phyloP scores from a whole-genome alignment of 1,140 invertebrate genomes.

The Lysiphlebus fabarum region DNA sequence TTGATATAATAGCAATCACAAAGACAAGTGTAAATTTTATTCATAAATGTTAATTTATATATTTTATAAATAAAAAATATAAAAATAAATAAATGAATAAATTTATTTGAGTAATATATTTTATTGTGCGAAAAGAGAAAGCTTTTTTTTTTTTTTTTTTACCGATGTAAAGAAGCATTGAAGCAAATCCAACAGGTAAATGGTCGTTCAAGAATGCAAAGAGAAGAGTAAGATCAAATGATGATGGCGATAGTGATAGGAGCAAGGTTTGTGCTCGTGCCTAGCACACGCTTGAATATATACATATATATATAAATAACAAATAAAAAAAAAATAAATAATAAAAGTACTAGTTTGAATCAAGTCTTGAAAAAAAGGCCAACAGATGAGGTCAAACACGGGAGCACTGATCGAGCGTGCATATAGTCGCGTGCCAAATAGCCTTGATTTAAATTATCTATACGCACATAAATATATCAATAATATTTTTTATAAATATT shows the following conservation, averaged over 20 bases:
- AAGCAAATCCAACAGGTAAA: no score
- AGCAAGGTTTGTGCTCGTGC: slow-evolving; percentile 23
- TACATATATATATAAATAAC: slow-evolving; percentile 32
- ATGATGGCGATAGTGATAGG: neutral
- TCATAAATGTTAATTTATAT: no score
- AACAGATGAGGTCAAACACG: neutral
- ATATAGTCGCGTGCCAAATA: slow-evolving; percentile 16
- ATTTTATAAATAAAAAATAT: neutral
- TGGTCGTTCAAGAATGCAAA: slow-evolving; percentile 7
- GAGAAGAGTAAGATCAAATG: neutral
- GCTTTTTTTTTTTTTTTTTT: neutral
- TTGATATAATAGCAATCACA: no score
- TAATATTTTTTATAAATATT: no score
- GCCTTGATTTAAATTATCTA: no score
- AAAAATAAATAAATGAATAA: neutral
- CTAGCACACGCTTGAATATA: slow-evolving; percentile 31
- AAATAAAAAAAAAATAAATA: neutral
- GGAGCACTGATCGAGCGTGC: slow-evolving; percentile 7
- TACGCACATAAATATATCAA: no score
- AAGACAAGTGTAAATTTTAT: no score
- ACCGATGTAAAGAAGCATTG: neutral
- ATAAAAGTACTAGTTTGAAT: no score
- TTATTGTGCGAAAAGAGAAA: neutral
- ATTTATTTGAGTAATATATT: neutral
- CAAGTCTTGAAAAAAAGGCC: slow-evolving; percentile 8